phyloP scores from a whole-genome alignment of 2,888 invertebrate species.

The Calliphora vomitoria region DNA sequence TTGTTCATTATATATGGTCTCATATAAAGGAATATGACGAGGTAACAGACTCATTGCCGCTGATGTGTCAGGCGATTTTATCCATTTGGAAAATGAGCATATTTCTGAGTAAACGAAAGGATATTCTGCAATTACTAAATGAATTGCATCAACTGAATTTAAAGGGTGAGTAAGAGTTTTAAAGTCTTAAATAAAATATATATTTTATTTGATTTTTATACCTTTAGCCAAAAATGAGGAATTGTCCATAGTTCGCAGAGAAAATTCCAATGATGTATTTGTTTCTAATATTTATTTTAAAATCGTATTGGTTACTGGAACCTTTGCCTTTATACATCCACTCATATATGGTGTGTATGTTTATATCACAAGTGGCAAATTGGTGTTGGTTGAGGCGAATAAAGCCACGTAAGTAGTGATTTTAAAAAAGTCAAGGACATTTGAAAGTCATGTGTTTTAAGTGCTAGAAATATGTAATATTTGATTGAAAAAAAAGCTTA shows the following conservation, averaged over 20 bases:
- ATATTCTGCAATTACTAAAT: not conserved
- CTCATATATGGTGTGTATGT: not conserved
- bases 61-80: conserved; percentile 32
- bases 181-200: not conserved
- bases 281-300: conserved; percentile 6
- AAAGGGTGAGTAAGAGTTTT: not conserved
- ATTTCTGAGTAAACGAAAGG: conserved; percentile 17
- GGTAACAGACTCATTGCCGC: conserved; percentile 23
- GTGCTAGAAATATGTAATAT: too few relatives aligned
- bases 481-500: too few relatives aligned
- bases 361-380: not conserved
- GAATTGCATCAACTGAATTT: not conserved
- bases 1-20: conserved; percentile 13
- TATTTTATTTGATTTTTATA: not conserved
- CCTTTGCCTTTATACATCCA: conserved; percentile 2
- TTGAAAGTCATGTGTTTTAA: not conserved
- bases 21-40: conserved; percentile 38
- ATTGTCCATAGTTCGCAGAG: not conserved
- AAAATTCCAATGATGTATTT: conserved; percentile 24
- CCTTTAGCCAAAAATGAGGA: conserved; percentile 14
- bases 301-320: not conserved
- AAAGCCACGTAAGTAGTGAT: conserved; percentile 33
- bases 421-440: not conserved
- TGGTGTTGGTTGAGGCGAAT: not conserved
- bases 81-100: conserved; percentile 35